A percentile compares a stretch with the other conserved stretches of the same genome.
phyloP scores from a whole-genome alignment of 1,140 invertebrate genomes.

The Drosophila tani region DNA sequence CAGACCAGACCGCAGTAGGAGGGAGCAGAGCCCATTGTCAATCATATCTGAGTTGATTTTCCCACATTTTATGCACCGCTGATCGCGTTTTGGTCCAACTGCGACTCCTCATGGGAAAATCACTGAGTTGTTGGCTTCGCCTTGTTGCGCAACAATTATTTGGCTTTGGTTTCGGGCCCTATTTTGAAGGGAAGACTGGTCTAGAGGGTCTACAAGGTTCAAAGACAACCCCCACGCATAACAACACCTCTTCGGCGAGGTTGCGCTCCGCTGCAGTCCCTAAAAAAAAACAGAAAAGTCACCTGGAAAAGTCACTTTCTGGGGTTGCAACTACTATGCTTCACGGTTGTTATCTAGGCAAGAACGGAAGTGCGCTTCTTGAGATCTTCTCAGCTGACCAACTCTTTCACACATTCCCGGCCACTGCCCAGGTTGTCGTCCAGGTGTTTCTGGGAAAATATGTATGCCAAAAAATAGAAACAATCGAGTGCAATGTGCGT shows the following conservation, averaged over 20 bases:
- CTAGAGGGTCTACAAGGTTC: neutral
- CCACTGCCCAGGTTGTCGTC: conserved; percentile 26
- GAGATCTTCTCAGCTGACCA: conserved; percentile 54
- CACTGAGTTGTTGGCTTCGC: conserved; percentile 65
- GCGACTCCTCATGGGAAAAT: conserved; percentile 70
- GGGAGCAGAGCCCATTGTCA: conserved; percentile 35
- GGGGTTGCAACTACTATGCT: conserved; percentile 41
- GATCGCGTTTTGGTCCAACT: conserved; percentile 39
- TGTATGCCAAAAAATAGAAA: conserved; percentile 27
- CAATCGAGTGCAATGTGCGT: conserved; percentile 13
- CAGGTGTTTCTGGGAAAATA: conserved; percentile 55
- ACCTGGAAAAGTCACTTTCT: conserved; percentile 16
- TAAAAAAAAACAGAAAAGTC: conserved; percentile 1
- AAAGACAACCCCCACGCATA: conserved; percentile 58
- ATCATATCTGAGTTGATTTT: conserved; percentile 59
- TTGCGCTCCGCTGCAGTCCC: conserved; percentile 53
- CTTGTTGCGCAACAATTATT: conserved; percentile 76
- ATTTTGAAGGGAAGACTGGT: neutral
- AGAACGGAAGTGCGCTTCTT: conserved; percentile 74
- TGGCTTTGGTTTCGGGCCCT: conserved; percentile 45
- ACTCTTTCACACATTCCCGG: conserved; percentile 67
- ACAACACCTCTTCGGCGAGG: conserved; percentile 49
- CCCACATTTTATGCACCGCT: conserved; percentile 71
- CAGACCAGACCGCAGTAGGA: conserved; percentile 9
- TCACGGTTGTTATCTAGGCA: conserved; percentile 65